Evolutionary conservation across 2,797 vertebrate species (phyloP), one percentile per base, ranked within the genome.

Genomic region (Meriones psammophilus): DNA sequence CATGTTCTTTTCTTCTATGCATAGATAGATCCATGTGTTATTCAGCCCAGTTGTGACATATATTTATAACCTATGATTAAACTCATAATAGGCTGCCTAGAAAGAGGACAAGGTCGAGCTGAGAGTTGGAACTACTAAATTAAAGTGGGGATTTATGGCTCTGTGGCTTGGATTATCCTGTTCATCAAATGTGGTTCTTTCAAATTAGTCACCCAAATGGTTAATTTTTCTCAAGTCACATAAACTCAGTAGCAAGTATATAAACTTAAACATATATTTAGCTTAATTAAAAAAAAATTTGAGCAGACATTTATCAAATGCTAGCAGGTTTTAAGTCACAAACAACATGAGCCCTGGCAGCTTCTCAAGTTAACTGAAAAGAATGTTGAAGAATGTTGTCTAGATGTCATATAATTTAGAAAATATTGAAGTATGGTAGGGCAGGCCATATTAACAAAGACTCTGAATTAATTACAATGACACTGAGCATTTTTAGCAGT

Each of bases 1-100:
- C 80, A 88, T 92, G 68, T 68, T 73, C 62, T 86, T 96, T 90
- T 78, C 80, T 92, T 81, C 50, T 79, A 26, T 78, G 62, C 68
- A 91, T 62, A 88, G 83, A 85, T 74, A 69, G 83, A 77, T 13
- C 56, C 87, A 92, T 0, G 9, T 92, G 84, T 79, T 93, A 95
- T 92, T 92, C 77, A 93, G 68, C 20, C 87, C 50, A 76, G 8
- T 74, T 91, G 92, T 96, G 93, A 96, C 92, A 88, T 83, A 50
- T 88, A 95, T 97, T 97, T 94, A 94, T 95, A 94, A 96, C 89
- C 84, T 88, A 93, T 95, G 84, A 96, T 96, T 96, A 96, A 97
- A 96, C 94, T 94, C 85, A 76, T 95, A 96, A 90, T 66, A 79
- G 84, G 77, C 24, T 88, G 33, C 89, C 62, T 78, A 88, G 95